phyloP scores from a whole-genome alignment of 2,113 vertebrate genomes.

The Cephalopterus ornatus region DNA sequence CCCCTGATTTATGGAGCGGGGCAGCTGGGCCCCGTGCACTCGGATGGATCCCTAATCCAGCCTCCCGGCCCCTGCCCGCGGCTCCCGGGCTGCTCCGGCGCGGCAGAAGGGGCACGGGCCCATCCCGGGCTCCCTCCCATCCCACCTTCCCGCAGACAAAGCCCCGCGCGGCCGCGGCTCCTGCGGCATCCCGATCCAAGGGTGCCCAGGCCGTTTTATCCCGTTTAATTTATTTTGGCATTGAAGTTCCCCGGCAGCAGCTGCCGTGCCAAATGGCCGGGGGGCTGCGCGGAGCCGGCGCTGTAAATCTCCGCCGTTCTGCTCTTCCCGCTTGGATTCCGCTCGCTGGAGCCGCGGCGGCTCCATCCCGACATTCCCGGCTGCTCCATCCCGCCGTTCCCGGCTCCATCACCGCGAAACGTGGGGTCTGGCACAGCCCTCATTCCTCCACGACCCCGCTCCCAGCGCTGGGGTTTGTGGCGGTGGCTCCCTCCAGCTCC shows the following conservation, averaged over 20 bases:
- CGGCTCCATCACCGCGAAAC: not conserved
- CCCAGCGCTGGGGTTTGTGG: accelerated
- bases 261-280: conserved; percentile 45
- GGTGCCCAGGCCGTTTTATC: not conserved
- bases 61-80: not conserved
- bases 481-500: accelerated
- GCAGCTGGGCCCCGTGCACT: not conserved
- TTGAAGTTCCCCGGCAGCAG: conserved; percentile 7
- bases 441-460: not conserved
- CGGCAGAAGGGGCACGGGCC: not conserved
- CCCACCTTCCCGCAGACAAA: not conserved
- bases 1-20: not conserved
- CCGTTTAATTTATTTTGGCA: conserved; percentile 18
- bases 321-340: not conserved
- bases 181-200: not conserved
- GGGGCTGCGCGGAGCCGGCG: not conserved
- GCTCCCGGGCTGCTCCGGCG: not conserved
- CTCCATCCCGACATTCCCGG: not conserved
- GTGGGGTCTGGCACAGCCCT: not conserved
- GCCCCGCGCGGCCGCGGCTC: not conserved
- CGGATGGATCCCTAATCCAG: not conserved
- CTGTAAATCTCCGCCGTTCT: conserved; percentile 5
- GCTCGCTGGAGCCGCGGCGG: not conserved
- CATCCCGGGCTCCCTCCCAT: accelerated
- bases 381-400: not conserved